Evolutionary conservation across 1,140 invertebrate genomes (phyloP).

Genomic region (Ips nitidus): DNA sequence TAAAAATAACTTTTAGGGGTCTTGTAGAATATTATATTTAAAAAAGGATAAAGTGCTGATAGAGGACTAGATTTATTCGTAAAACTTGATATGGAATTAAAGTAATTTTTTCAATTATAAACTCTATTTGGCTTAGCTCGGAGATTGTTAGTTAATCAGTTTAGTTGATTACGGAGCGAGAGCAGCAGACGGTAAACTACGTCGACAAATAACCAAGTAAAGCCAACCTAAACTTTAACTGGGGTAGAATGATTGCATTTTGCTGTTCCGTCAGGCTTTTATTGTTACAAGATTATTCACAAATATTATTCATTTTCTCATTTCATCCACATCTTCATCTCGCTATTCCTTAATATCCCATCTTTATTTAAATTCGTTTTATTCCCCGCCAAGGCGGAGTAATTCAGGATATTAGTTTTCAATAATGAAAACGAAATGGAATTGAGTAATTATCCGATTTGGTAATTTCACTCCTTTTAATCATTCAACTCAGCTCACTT

Average conservation of each 20-base stretch:
- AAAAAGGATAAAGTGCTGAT: no score
- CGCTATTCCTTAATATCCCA: conserved; percentile 44
- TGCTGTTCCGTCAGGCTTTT: conserved; percentile 41
- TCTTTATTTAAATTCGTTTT: conserved; percentile 45
- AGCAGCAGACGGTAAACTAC: conserved; percentile 53
- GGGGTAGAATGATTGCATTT: conserved; percentile 55
- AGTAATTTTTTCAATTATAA: conserved; percentile 53
- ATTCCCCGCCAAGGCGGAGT: background rate
- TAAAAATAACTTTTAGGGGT: no score
- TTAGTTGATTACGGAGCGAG: conserved; percentile 52
- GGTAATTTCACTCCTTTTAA: no score
- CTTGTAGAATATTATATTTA: no score
- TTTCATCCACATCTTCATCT: conserved; percentile 25
- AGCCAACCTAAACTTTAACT: conserved; percentile 55
- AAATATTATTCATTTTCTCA: conserved; percentile 46
- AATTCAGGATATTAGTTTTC: no score
- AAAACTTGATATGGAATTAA: no score
- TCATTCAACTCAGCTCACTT: no score
- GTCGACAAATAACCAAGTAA: conserved; percentile 53
- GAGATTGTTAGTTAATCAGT: conserved; percentile 55
- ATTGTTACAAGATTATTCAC: conserved; percentile 46
- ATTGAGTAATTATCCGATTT: no score
- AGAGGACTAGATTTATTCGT: no score
- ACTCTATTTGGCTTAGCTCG: conserved; percentile 55
- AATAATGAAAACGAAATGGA: no score